phyloP scores from a whole-genome alignment of 1,140 invertebrate species.

The Ruditapes philippinarum region DNA sequence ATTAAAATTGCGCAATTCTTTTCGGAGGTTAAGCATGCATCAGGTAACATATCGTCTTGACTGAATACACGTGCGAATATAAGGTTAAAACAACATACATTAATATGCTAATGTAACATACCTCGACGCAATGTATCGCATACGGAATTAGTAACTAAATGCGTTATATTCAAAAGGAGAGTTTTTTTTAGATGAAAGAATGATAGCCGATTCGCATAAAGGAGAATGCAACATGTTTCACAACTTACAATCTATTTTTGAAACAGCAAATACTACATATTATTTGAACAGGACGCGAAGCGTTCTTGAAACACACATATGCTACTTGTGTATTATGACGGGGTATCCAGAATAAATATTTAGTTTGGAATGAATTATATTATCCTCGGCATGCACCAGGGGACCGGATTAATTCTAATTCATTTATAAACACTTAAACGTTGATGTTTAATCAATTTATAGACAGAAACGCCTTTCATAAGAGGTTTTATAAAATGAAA shows the following conservation, averaged over 20 bases:
- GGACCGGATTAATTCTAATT: not conserved
- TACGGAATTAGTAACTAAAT: not conserved
- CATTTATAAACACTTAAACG: slow-evolving; percentile 29
- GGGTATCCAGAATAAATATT: not conserved
- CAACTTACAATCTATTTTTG: slow-evolving; percentile 13
- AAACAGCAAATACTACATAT: not conserved
- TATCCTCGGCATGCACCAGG: not conserved
- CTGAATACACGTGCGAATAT: not conserved
- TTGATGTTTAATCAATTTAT: slow-evolving; percentile 5
- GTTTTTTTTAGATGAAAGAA: not conserved
- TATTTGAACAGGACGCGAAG: not conserved
- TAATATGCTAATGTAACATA: not conserved
- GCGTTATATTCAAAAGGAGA: not conserved
- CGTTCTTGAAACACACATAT: slow-evolving; percentile 2
- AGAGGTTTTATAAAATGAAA: not conserved
- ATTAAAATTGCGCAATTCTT: not conserved
- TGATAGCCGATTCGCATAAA: not conserved
- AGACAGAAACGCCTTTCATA: slow-evolving; percentile 17
- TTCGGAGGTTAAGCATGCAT: not conserved
- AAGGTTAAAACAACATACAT: not conserved
- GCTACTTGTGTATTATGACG: not conserved
- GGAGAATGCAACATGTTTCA: not conserved
- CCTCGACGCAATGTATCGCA: not conserved
- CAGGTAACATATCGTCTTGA: not conserved
- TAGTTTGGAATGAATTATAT: slow-evolving; percentile 11